phyloP scores from a whole-genome alignment of 64 coral and sea anemone species.

The Montipora foliosa region DNA sequence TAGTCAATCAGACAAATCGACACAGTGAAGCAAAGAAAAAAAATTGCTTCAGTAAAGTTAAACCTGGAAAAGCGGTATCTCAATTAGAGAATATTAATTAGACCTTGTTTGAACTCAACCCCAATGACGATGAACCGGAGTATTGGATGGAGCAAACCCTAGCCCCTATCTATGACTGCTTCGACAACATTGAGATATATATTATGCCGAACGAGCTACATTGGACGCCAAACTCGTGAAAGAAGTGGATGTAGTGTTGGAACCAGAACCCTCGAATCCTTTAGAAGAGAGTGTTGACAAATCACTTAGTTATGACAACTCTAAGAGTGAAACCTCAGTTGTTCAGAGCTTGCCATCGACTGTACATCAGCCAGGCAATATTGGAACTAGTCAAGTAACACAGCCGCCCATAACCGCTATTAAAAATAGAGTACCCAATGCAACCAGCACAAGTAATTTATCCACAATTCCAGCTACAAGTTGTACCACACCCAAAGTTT shows the following conservation, averaged over 20 bases:
- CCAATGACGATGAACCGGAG: constrained; percentile 36
- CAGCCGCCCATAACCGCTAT: constrained; percentile 15
- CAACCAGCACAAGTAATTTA: no score
- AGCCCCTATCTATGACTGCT: constrained; percentile 25
- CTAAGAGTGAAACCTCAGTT: constrained; percentile 17
- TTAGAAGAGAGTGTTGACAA: constrained; percentile 33
- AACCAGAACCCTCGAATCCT: constrained; percentile 24
- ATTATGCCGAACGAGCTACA: constrained; percentile 30
- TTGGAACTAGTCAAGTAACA: constrained; percentile 18
- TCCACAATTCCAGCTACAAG: no score
- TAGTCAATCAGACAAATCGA: no score
- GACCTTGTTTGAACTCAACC: constrained; percentile 32
- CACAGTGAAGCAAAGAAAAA: background rate
- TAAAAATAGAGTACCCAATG: no score
- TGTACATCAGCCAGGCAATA: constrained; percentile 20
- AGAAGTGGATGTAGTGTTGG: constrained; percentile 22
- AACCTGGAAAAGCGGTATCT: constrained; percentile 28
- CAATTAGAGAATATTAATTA: constrained; percentile 41
- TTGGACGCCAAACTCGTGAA: constrained; percentile 23
- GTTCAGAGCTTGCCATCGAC: background rate
- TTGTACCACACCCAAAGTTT: no score
- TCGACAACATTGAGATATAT: constrained; percentile 31
- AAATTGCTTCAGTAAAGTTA: constrained; percentile 38
- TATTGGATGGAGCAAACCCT: constrained; percentile 19
- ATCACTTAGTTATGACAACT: constrained; percentile 8